Base-by-base conservation (phyloP, 1,140 invertebrate species). In the Drosophila tsacasi region DNA sequence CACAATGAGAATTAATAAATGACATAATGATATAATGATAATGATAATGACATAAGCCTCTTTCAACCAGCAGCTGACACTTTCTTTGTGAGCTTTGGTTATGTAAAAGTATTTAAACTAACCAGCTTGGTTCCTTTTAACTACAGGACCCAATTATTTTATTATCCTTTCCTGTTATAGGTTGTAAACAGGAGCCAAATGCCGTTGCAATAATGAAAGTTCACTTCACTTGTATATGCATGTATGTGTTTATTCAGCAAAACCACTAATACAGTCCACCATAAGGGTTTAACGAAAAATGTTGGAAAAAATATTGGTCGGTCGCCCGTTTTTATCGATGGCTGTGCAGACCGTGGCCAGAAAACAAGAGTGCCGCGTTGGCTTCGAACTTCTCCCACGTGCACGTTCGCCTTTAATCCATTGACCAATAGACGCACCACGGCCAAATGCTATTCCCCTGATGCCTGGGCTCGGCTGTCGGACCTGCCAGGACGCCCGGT, bases 331-430 rank as follows among this genome's bases (percentile, higher is more conserved):
- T 85, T 85, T 85, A 83, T 83, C 82, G 81, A 83, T 69, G 71
- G 49, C 42, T 27, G 30, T 62, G 30, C 81, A 80, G 49, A 57
- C 62, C 69, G 44, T 65, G 81, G 76, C 47, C 75, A 66, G 67
- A 62, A 32, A 68, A 67, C 35, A 60, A 32, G 27, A 69, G 50
- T 49, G 39, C 15, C 32, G 37, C 68, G 19, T 42, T 54, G 68
- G 44, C 71, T 61, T 46, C 52, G 57, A 44, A 73, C 63, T 23
- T 46, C 30, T 72, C 44, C 58, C 76, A 79, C 75, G 76, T 72
- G 76, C 67, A 46, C 60, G 42, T 72, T 63, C 44, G 68, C 46
- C 72, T 66, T 86, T 86, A 86, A 86, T 86, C 83, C 83, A 83
- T 79, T 87, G 79, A 71, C 80, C 76, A 83, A 76, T 79, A 68